Conservation (phyloP, 1,140 invertebrate genomes). For the Brachionus rubens region DNA sequence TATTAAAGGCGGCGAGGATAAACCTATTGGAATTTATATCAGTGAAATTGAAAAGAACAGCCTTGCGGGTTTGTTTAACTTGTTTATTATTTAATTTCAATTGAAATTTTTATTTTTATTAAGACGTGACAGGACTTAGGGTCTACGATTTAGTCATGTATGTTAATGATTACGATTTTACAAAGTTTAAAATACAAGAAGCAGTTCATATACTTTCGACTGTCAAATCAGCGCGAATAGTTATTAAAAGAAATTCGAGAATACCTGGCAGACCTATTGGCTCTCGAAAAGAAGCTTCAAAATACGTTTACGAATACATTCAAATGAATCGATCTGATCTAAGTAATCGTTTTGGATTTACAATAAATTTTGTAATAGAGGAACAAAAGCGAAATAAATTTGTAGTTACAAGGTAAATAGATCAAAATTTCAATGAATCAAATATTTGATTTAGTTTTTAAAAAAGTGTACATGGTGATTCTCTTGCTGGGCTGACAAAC, state of each 20-base stretch:
- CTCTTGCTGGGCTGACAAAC: background rate
- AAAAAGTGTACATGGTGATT: background rate
- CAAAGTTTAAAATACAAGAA: background rate
- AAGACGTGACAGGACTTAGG: background rate
- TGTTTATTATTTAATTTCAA: too few species aligned
- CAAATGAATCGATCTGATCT: background rate
- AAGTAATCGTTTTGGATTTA: background rate
- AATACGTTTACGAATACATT: background rate
- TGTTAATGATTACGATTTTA: background rate
- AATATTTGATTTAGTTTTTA: background rate
- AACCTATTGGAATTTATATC: conserved; percentile 14
- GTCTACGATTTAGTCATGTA: background rate
- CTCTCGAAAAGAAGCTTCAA: background rate
- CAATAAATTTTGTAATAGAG: conserved; percentile 5
- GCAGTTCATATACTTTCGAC: background rate
- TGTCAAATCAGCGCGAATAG: background rate
- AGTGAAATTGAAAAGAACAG: background rate
- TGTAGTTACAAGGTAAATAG: background rate
- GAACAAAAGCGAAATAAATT: background rate
- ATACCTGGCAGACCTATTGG: background rate
- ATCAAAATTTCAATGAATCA: background rate
- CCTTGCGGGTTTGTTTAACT: background rate
- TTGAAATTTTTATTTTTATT: too few species aligned
- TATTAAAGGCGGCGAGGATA: background rate
- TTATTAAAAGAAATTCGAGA: background rate